Conservation (phyloP, 2,888 invertebrate genomes). For the Cacoxenus indagator region DNA sequence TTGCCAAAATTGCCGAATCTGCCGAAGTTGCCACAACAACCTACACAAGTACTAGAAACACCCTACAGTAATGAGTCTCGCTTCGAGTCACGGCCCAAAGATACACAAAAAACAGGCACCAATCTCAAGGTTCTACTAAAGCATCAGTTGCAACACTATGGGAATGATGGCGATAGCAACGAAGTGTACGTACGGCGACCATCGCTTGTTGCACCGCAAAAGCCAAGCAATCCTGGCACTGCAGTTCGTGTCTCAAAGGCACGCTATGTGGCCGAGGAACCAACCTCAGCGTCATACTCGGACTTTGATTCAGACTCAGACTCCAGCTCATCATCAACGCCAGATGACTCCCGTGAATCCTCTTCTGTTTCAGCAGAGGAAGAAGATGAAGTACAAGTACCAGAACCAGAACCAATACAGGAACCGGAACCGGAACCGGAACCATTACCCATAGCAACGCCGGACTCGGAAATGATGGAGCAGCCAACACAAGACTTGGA, state of each 20-base stretch:
- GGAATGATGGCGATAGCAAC: background rate
- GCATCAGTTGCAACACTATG: background rate
- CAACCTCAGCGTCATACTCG: background rate
- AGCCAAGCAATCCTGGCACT: background rate
- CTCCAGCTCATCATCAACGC: background rate
- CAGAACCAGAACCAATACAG: background rate
- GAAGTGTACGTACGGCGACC: background rate
- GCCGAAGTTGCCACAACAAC: background rate
- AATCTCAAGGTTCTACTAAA: background rate
- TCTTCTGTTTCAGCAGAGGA: too few relatives aligned
- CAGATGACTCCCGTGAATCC: too few relatives aligned
- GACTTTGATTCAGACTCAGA: background rate
- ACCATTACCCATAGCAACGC: too few relatives aligned
- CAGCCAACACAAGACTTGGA: background rate
- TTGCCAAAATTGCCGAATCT: too few relatives aligned
- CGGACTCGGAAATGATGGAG: slow-evolving; percentile 33
- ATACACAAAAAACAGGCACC: background rate
- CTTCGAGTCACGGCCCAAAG: background rate
- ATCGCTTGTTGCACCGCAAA: background rate
- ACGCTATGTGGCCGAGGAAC: background rate
- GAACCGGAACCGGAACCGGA: too few relatives aligned
- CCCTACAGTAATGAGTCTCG: background rate
- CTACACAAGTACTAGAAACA: background rate
- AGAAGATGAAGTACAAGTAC: background rate
- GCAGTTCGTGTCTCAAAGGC: background rate